Evolutionary conservation across 1,140 invertebrate species (phyloP).

Genomic region (Drosophila auraria): DNA sequence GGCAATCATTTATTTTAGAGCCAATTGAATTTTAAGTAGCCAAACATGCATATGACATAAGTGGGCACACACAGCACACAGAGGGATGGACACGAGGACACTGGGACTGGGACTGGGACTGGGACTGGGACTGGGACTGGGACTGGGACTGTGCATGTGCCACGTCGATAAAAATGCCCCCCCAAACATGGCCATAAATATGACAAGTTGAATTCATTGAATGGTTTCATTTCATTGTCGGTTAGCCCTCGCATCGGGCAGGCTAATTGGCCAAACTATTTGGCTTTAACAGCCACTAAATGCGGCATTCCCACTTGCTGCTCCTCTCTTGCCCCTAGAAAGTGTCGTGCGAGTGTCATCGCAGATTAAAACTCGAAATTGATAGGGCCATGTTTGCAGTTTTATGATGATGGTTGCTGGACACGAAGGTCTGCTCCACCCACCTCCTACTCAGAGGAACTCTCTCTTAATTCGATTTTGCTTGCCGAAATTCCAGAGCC

Average conservation of each 20-base stretch:
- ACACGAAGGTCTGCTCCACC: constrained; percentile 2
- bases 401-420: constrained; percentile 39
- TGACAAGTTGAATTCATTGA: constrained; percentile 59
- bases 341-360: constrained; percentile 49
- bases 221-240: constrained; percentile 41
- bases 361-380: constrained; percentile 44
- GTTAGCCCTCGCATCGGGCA: not conserved
- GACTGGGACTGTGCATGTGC: constrained; percentile 19
- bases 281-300: constrained; percentile 49
- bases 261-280: constrained; percentile 55
- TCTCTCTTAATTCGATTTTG: constrained; percentile 16
- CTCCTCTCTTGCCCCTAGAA: no score
- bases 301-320: not conserved
- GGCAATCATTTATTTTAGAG: constrained; percentile 65
- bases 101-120: not conserved
- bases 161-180: constrained; percentile 42
- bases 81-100: constrained; percentile 1
- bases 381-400: constrained; percentile 33
- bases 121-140: not conserved
- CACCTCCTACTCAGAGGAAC: not conserved
- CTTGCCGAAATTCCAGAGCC: not conserved
- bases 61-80: constrained; percentile 29
- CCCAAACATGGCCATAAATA: constrained; percentile 52
- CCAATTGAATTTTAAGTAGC: constrained; percentile 68
- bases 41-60: constrained; percentile 63